Conservation (phyloP, 2,888 invertebrate species). For the Chironomus riparius region DNA sequence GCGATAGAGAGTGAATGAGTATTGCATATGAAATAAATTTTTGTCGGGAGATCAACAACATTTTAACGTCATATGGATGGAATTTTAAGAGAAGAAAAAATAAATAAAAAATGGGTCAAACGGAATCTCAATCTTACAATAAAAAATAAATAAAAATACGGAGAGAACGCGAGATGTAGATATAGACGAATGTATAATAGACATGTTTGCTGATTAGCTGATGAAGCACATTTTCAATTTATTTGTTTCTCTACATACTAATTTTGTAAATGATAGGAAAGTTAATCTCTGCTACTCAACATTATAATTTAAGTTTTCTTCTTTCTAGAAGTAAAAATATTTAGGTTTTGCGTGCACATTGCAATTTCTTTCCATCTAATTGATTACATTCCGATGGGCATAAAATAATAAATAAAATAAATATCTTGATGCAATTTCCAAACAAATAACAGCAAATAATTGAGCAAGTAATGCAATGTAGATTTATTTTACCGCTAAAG, state of each 20-base stretch:
- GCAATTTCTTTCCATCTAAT: conserved; percentile 5
- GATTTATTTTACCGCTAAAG: not conserved
- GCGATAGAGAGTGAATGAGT: no score
- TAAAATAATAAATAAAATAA: not conserved
- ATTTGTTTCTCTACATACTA: not conserved
- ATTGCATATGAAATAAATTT: no score
- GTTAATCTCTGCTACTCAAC: not conserved
- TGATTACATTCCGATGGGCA: not conserved
- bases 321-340: not conserved
- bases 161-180: not conserved
- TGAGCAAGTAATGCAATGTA: not conserved
- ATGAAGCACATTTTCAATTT: not conserved
- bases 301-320: no score
- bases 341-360: conserved; percentile 3
- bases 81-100: not conserved
- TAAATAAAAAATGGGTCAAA: conserved; percentile 18
- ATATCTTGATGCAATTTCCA: not conserved
- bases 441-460: not conserved
- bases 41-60: not conserved
- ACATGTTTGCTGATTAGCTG: not conserved
- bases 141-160: not conserved
- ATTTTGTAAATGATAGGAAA: not conserved
- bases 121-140: conserved; percentile 6
- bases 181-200: not conserved
- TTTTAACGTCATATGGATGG: conserved; percentile 9